Evolutionary conservation across 2,888 invertebrate genomes (phyloP), one percentile per base, ranked within the genome.

Genomic region (Odontocolon sp.): DNA sequence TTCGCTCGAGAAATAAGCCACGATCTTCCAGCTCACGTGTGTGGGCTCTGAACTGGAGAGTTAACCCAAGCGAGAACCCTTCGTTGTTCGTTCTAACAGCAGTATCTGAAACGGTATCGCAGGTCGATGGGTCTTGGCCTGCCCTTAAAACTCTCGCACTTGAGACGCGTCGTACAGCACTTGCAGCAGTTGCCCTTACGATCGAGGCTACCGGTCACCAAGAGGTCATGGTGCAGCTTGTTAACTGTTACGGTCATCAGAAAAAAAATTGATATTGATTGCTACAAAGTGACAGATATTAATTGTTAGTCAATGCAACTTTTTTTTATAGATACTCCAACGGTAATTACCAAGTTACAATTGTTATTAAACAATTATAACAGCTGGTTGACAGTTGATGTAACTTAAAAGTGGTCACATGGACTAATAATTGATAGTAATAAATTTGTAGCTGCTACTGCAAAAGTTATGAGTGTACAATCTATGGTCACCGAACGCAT

Each of bases 1-100:
- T 31, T 52, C 28, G 59, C 59, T 57, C n/a, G 31, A 33, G n/a
- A 66, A 71, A 76, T 67, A 61, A 71, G 31, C 61, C n/a, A n/a
- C 70, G 59, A 59, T 66, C 66, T 33, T 47, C 45, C 23, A 14
- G 11, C 31, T 26, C 45, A 54, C 42, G 23, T 56, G 36, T n/a
- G 54, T 31, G 42, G 36, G 8, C 3, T 2, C 33, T 28, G 33
- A 59, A 67, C 54, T 38, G 36, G n/a, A 31, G 67, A 71, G 45
- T 67, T 61, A 66, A 52, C 56, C 50, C 33, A 36, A 66, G 57
- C 40, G 59, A 33, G 52, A 14, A 14, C 9, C n/a, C 16, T 54
- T 54, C n/a, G 33, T 45, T 33, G 23, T 47, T 11, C 45, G 31
- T 6, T 33, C 45, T 45, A n/a, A 31, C 45, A 56, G 9, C 11